Evolutionary conservation across 2,113 vertebrate genomes (phyloP).

Genomic region (Donacobius atricapilla): DNA sequence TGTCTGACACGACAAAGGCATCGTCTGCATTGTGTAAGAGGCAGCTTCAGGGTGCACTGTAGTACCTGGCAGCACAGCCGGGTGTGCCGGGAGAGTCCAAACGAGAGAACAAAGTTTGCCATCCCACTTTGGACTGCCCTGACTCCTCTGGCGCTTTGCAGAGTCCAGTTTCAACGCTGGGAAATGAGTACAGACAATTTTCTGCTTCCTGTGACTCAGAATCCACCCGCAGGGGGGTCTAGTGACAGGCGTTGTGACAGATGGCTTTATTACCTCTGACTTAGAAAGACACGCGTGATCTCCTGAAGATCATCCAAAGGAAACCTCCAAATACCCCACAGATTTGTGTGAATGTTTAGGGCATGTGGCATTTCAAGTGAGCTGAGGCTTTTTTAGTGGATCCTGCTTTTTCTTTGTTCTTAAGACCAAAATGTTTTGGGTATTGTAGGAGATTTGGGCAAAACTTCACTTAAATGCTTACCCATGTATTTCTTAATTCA

Average conservation of each 20-base stretch:
- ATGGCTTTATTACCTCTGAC: constrained; percentile 31
- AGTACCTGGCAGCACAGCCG: background rate
- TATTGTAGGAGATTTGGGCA: background rate
- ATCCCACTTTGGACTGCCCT: background rate
- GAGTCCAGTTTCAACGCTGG: background rate
- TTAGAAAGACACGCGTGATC: background rate
- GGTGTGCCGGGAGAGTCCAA: background rate
- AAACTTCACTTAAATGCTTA: background rate
- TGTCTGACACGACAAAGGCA: background rate
- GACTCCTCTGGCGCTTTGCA: background rate
- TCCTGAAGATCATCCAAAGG: constrained; percentile 13
- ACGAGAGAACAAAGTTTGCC: background rate
- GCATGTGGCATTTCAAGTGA: background rate
- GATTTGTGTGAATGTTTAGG: background rate
- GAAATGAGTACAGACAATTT: background rate
- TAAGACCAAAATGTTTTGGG: background rate
- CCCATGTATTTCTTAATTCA: background rate
- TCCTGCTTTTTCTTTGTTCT: background rate
- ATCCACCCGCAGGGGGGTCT: background rate
- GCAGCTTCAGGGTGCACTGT: background rate
- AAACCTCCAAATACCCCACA: background rate
- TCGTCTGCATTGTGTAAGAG: background rate
- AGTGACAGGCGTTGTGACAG: background rate
- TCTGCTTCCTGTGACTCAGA: background rate
- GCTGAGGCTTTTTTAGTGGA: background rate